Percentiles rank a stretch among this genome's conserved stretches.
These are phyloP conservation scores for Charanyca ferruginea DNA, from an alignment of 2,888 invertebrate genomes.

Conservation along the genomic window DNA sequence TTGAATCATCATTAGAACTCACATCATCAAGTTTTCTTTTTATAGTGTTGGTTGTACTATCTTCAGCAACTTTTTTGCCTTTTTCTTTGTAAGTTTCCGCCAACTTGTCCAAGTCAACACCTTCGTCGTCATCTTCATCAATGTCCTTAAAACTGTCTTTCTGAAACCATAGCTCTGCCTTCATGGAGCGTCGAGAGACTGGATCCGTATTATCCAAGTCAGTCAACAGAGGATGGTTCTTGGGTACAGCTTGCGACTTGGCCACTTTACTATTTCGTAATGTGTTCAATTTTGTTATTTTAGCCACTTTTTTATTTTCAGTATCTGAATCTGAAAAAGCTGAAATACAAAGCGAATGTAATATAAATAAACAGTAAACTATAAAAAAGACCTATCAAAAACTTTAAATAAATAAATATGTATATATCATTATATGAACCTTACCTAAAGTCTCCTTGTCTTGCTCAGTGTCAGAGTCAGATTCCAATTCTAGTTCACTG, in stretches of 20 bases:
- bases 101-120: constrained; percentile 96
- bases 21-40: constrained; percentile 78
- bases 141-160: constrained; percentile 96
- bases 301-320: constrained; percentile 81
- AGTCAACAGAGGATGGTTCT: constrained; percentile 94
- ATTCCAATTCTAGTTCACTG: constrained; percentile 92
- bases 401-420: neutral
- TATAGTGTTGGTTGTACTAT: constrained; percentile 55
- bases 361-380: neutral
- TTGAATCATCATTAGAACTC: constrained; percentile 84
- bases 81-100: constrained; percentile 93
- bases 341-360: constrained; percentile 67
- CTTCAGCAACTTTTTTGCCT: constrained; percentile 89
- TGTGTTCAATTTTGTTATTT: constrained; percentile 85
- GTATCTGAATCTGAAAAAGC: constrained; percentile 93
- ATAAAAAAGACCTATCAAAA: neutral
- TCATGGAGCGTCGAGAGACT: constrained; percentile 93
- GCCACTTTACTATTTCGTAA: constrained; percentile 78
- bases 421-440: constrained; percentile 7
- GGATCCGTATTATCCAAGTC: constrained; percentile 95
- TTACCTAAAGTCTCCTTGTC: constrained; percentile 91
- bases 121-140: constrained; percentile 96
- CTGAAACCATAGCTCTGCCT: constrained; percentile 97
- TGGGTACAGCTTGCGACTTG: constrained; percentile 76
- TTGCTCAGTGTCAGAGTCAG: constrained; percentile 89